These are phyloP conservation scores for Cynaeus angustus DNA, from an alignment of 2,888 invertebrate species.

Conservation along the genomic window DNA sequence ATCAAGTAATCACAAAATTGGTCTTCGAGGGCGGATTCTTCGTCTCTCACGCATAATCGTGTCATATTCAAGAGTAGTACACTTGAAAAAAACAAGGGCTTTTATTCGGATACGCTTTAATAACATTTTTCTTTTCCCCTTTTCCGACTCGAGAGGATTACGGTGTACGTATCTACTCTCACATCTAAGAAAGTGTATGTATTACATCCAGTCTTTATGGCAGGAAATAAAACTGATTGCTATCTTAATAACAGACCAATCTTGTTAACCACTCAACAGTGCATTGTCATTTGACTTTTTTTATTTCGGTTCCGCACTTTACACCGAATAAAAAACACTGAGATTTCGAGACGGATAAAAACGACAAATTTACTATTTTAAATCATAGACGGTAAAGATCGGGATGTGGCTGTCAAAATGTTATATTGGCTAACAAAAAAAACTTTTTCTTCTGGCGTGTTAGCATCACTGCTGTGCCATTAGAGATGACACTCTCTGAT, in stretches of 20 bases:
- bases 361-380: not conserved
- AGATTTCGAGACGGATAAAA: not conserved
- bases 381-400: too few relatives aligned
- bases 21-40: conserved; percentile 56
- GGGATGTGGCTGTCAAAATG: too few relatives aligned
- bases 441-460: too few relatives aligned
- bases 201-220: conserved; percentile 70
- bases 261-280: conserved; percentile 71
- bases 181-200: conserved; percentile 69
- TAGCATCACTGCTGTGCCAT: too few relatives aligned
- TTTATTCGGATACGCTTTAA: conserved; percentile 59
- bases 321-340: conserved; percentile 48
- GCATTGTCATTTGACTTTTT: conserved; percentile 68
- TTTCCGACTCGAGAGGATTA: conserved; percentile 50
- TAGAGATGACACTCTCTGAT: too few relatives aligned
- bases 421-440: too few relatives aligned
- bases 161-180: conserved; percentile 58
- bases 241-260: conserved; percentile 72
- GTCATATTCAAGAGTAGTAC: conserved; percentile 66
- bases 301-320: conserved; percentile 55
- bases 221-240: conserved; percentile 72
- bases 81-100: conserved; percentile 60
- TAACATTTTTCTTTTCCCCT: conserved; percentile 58
- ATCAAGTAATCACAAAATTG: conserved; percentile 71
- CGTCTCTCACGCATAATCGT: conserved; percentile 68